Evolutionary conservation across 2,888 invertebrate genomes (phyloP), one percentile per base, ranked within the genome.

Genomic region (Meganola albula): DNA sequence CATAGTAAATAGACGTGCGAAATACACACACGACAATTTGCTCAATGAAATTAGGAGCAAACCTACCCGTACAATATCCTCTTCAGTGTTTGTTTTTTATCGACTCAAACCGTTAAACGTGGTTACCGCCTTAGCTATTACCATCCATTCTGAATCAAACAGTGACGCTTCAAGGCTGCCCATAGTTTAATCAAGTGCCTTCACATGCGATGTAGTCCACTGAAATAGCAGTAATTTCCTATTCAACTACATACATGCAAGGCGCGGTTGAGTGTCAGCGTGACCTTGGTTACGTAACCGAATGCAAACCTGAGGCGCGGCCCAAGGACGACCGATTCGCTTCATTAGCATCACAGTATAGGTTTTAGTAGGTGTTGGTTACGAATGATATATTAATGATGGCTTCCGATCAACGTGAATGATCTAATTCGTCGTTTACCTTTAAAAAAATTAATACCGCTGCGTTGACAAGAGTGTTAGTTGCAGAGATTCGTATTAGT

Each of bases 241-340:
- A 59, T 63, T 64, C 56, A 53, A 58, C 51, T 58, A 54, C 53
- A 58, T 58, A 59, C 71, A 71, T 78, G 75, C 77, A 63, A 67
- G 71, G 76, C 59, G 69, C 40, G 68, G 66, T 45, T 59, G 48
- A 71, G 70, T 74, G 72, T 62, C 60, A 59, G 64, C 34, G 48
- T 59, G 74, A 63, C 80, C 79, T 82, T 78, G 69, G 39, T 75
- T 78, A 76, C 67, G 65, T 77, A 78, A 79, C 43, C 53, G 58
- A 63, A 66, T 73, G 66, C 68, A 66, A 71, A 63, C 48, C 34
- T 45, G 30, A 51, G 66, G 70, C 51, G 59, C 66, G 78, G 65
- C 47, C 60, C 66, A 76, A 74, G 70, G 58, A 54, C 59, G 45
- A 44, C 58, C 52, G 60, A 31, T 12, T 40, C 62, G 62, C 53